phyloP scores from a whole-genome alignment of 2,797 vertebrate genomes.

The Gallinago solitaria region DNA sequence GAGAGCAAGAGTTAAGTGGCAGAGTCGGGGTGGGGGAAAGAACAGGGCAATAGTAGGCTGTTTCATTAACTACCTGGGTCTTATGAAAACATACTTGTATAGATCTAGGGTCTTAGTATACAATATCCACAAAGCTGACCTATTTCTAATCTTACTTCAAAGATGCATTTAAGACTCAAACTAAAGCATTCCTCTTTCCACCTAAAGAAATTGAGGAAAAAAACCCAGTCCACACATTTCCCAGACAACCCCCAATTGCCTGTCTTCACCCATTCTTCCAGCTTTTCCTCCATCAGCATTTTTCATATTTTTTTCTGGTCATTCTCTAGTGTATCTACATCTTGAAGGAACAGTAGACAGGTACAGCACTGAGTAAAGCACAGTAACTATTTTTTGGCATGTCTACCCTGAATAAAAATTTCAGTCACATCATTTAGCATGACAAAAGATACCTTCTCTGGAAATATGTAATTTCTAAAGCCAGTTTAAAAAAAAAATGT shows the following conservation, averaged over 20 bases:
- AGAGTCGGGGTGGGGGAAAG: not conserved
- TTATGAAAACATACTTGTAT: not conserved
- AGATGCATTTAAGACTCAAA: not conserved
- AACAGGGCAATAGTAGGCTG: not conserved
- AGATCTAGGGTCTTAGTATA: not conserved
- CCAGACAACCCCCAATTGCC: not conserved
- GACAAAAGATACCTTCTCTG: not conserved
- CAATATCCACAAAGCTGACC: not conserved
- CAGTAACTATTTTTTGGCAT: not conserved
- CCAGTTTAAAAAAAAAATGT: not conserved
- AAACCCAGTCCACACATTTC: not conserved
- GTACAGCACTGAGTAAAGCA: not conserved
- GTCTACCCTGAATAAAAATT: not conserved
- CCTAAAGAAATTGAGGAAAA: not conserved
- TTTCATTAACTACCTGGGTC: not conserved
- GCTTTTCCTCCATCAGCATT: not conserved
- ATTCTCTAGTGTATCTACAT: not conserved
- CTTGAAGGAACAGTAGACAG: not conserved
- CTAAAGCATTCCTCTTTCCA: not conserved
- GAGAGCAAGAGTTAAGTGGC: not conserved
- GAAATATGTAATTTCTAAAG: not conserved
- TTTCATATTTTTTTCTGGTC: not conserved
- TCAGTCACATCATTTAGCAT: not conserved
- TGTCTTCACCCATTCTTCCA: not conserved
- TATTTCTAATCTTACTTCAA: not conserved